A percentile compares a stretch with the other conserved stretches of the same genome.
Conservation (phyloP, 2,113 vertebrate genomes). For the Datnioides undecimradiatus region DNA sequence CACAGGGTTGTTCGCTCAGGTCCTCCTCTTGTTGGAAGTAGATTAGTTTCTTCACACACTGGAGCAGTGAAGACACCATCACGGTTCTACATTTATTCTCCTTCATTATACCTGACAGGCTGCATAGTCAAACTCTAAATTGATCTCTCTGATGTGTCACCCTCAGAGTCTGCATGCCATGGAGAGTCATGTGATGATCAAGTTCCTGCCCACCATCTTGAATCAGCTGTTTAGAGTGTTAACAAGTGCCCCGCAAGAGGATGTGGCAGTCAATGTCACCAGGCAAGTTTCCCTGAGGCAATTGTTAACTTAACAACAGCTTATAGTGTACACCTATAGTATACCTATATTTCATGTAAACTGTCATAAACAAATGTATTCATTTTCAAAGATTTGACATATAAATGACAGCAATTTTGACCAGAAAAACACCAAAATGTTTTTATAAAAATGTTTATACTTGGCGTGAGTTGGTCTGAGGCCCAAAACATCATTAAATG, state of each 20-base stretch:
- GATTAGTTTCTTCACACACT: conserved; percentile 22
- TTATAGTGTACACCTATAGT: too few relatives aligned
- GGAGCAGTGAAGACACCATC: background rate
- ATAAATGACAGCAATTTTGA: too few relatives aligned
- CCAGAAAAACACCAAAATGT: too few relatives aligned
- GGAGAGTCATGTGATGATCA: conserved; percentile 97
- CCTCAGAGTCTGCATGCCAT: conserved; percentile 94
- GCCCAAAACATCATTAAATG: too few relatives aligned
- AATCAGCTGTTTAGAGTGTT: conserved; percentile 98
- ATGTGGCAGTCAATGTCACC: conserved; percentile 97
- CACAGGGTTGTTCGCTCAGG: conserved; percentile 2
- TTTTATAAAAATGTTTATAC: too few relatives aligned
- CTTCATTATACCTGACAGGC: background rate
- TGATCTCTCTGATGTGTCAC: conserved; percentile 1
- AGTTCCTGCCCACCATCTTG: conserved; percentile 95
- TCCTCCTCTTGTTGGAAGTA: conserved; percentile 47
- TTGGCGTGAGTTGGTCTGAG: too few relatives aligned
- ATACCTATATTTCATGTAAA: background rate
- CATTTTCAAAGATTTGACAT: too few relatives aligned
- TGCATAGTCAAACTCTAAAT: background rate
- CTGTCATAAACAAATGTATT: background rate
- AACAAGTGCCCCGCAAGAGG: conserved; percentile 91
- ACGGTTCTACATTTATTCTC: background rate
- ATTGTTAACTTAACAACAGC: background rate
- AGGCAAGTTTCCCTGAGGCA: conserved; percentile 81